Percentiles rank a stretch among this genome's conserved stretches.
phyloP scores from a whole-genome alignment of 2,797 vertebrate species.

The Fistularia commersonii region DNA sequence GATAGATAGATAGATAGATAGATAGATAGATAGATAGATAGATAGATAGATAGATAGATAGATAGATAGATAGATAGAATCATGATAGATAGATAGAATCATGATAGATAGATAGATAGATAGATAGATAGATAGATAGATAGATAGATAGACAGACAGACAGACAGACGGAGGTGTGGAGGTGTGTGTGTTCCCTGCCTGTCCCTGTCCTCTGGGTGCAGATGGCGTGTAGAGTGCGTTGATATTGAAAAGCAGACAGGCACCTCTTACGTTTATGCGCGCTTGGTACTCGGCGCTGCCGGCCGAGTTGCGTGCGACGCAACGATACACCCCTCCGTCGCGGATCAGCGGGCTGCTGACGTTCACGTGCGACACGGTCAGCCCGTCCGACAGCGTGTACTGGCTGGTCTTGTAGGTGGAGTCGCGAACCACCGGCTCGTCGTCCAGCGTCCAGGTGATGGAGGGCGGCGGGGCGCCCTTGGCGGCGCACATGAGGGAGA shows the following conservation, averaged over 20 bases:
- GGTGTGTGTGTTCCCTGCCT: conserved; percentile 9
- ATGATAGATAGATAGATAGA: conserved; percentile 29
- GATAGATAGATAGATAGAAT: conserved; percentile 29
- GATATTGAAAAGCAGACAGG: conserved; percentile 99
- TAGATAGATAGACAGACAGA: conserved; percentile 18
- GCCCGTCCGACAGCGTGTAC: conserved; percentile 95
- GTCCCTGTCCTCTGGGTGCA: conserved; percentile 43
- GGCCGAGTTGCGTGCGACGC: conserved; percentile 97
- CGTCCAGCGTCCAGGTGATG: conserved; percentile 95
- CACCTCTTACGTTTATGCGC: conserved; percentile 99
- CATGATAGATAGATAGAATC: too few relatives aligned
- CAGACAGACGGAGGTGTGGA: conserved; percentile 13
- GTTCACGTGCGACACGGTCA: conserved; percentile 95
- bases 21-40: conserved; percentile 7
- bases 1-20: too few relatives aligned
- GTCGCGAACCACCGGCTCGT: conserved; percentile 89
- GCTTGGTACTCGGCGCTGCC: conserved; percentile 99
- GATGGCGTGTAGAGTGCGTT: conserved; percentile 72
- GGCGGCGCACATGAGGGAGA: conserved; percentile 94
- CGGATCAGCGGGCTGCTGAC: conserved; percentile 92
- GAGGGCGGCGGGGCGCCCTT: conserved; percentile 95
- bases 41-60: conserved; percentile 12
- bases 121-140: conserved; percentile 23
- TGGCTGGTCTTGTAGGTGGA: conserved; percentile 94
- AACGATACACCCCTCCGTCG: conserved; percentile 97